Percentiles rank a stretch among this genome's conserved stretches.
Evolutionary conservation across 2,113 vertebrate species (phyloP).

Genomic region (Anolis sagrei): DNA sequence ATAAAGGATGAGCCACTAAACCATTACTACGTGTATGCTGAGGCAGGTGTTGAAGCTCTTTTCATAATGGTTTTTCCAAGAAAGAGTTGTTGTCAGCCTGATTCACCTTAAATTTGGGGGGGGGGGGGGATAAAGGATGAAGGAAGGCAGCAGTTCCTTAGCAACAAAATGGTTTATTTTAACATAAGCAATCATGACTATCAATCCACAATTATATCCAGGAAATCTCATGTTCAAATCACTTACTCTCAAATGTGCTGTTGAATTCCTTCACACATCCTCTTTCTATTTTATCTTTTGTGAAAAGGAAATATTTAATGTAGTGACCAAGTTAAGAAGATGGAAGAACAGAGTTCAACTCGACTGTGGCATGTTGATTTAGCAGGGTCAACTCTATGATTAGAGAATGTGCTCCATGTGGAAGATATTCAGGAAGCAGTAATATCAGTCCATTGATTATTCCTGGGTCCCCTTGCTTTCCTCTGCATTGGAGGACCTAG

Average conservation of each 20-base stretch:
- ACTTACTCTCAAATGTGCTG: no score
- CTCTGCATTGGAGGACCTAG: no score
- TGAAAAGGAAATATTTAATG: background rate
- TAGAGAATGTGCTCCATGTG: background rate
- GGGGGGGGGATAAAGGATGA: no score
- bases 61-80: background rate
- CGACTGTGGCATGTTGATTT: background rate
- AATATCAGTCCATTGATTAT: background rate
- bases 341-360: background rate
- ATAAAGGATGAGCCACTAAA: conserved; percentile 8
- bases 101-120: no score
- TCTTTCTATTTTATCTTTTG: background rate
- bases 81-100: no score
- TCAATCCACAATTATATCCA: no score
- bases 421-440: background rate
- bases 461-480: background rate
- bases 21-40: background rate
- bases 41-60: background rate
- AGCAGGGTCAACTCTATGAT: background rate
- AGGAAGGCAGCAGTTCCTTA: no score
- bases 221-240: no score
- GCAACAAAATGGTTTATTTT: no score
- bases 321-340: background rate
- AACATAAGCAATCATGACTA: no score
- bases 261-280: no score